Evolutionary conservation across 2,797 vertebrate species (phyloP).

Genomic region (Neosilurus mollespiculum): DNA sequence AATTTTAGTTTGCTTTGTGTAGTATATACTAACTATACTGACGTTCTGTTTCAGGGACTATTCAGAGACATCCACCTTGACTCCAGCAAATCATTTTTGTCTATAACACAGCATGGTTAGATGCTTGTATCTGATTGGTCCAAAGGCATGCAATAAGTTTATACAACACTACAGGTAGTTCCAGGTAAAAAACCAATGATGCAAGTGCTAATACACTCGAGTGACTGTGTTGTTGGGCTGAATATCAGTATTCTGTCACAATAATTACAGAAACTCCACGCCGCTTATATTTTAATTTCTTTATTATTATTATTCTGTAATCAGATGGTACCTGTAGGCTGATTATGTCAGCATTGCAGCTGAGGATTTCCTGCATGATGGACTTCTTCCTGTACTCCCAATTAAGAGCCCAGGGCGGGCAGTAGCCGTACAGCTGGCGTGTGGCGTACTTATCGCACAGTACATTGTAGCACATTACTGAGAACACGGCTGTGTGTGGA

Average conservation of each 20-base stretch:
- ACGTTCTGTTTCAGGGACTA: no score
- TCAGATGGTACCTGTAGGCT: slow-evolving; percentile 86
- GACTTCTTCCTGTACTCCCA: slow-evolving; percentile 99
- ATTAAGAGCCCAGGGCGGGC: slow-evolving; percentile 94
- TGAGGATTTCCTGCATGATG: slow-evolving; percentile 97
- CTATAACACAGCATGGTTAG: neutral
- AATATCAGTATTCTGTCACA: no score
- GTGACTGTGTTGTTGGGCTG: no score
- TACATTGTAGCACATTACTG: slow-evolving; percentile 99
- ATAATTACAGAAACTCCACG: no score
- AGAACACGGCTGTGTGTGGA: slow-evolving; percentile 84
- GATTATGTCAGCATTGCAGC: slow-evolving; percentile 94
- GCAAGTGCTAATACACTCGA: no score
- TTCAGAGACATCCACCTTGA: no score
- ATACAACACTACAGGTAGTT: neutral
- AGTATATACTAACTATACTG: no score
- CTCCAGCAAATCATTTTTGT: no score
- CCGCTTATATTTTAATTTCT: no score
- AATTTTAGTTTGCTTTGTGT: no score
- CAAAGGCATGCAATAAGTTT: neutral
- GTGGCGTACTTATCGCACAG: slow-evolving; percentile 98
- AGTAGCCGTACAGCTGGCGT: slow-evolving; percentile 96
- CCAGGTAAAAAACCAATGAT: no score
- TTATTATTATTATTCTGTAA: no score
- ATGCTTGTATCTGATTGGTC: neutral